Conservation (phyloP, 1,140 invertebrate species). For the Pseudachorutes palmiensis region DNA sequence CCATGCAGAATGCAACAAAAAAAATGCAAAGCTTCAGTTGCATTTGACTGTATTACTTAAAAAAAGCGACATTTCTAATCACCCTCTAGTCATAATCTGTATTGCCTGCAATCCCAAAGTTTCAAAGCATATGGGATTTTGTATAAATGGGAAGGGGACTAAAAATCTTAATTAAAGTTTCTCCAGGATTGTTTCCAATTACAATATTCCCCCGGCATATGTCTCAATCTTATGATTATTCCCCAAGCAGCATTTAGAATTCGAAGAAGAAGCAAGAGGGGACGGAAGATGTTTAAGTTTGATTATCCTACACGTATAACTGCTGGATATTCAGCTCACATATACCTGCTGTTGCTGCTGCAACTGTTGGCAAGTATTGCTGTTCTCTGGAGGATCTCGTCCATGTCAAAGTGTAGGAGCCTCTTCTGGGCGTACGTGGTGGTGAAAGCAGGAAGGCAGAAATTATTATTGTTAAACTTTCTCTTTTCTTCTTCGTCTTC, state of each 20-base stretch:
- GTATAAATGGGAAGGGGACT: neutral
- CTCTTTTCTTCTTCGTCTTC: neutral
- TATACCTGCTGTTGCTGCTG: constrained; percentile 19
- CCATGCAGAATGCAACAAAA: no score
- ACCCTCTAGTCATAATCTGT: no score
- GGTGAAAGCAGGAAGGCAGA: neutral
- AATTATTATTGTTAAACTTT: constrained; percentile 11
- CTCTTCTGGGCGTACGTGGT: neutral
- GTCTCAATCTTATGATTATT: constrained; percentile 11
- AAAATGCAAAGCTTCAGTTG: no score
- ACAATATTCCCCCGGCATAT: neutral
- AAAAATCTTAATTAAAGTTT: constrained; percentile 9
- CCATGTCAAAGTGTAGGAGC: neutral
- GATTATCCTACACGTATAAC: no score
- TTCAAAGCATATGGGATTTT: no score
- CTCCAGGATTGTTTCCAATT: neutral
- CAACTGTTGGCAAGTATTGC: constrained; percentile 10
- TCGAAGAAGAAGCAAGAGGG: neutral
- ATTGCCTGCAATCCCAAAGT: no score
- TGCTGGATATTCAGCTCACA: no score
- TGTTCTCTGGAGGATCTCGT: neutral
- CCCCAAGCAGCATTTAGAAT: neutral
- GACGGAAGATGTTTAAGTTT: neutral
- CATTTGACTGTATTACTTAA: no score
- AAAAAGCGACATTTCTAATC: no score